Evolutionary conservation across 2,113 vertebrate species (phyloP).

Genomic region (Pampusana beccarii): DNA sequence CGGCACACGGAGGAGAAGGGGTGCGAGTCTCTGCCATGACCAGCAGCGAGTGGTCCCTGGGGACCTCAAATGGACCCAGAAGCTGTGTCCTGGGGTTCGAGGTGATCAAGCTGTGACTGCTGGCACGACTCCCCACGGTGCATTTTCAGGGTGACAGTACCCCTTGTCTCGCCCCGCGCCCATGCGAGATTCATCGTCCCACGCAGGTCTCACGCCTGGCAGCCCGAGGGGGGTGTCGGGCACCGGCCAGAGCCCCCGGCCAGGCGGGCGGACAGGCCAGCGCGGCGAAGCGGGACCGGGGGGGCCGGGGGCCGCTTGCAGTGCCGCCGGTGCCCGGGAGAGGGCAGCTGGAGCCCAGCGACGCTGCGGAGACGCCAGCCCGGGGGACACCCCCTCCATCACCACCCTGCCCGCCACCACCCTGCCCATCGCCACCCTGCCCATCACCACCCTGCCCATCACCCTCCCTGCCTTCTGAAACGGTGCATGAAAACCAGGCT

Average conservation of each 20-base stretch:
- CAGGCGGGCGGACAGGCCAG: too few relatives aligned
- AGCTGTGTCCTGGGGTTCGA: not conserved
- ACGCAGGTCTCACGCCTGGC: not conserved
- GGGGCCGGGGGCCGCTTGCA: not conserved
- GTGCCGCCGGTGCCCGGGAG: constrained; percentile 1
- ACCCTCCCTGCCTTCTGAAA: not conserved
- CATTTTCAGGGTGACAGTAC: not conserved
- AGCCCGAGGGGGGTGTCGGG: not conserved
- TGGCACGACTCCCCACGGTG: not conserved
- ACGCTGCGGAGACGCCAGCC: not conserved
- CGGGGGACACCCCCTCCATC: not conserved
- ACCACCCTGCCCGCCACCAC: not conserved
- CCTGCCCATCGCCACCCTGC: not conserved
- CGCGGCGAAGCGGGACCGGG: too few relatives aligned
- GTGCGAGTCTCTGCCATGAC: rapidly evolving
- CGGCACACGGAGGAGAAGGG: not conserved
- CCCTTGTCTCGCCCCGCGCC: not conserved
- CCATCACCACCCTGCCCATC: not conserved
- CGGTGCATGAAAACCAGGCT: not conserved
- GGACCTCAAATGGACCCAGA: rapidly evolving
- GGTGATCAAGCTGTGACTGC: rapidly evolving
- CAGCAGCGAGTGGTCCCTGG: not conserved
- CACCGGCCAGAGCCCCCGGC: too few relatives aligned
- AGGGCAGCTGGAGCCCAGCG: constrained; percentile 1
- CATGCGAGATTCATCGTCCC: not conserved